These are phyloP conservation scores for Chrysaora quinquecirrha DNA, from an alignment of 30 jellyfish, hydroid and myxozoan species.

Conservation along the genomic window DNA sequence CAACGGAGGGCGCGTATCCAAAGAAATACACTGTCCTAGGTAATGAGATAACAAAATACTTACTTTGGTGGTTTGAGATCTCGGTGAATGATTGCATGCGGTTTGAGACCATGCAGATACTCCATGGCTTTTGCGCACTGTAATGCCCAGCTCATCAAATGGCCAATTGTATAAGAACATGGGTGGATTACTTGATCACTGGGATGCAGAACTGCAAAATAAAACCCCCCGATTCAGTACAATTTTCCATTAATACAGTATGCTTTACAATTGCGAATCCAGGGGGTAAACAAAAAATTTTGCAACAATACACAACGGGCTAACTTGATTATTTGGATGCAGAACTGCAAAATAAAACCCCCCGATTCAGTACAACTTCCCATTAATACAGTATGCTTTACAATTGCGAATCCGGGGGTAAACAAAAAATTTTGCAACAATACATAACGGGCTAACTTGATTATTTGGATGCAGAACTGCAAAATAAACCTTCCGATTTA, in stretches of 20 bases:
- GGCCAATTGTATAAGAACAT: constrained; percentile 77
- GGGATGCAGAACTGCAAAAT: constrained; percentile 84
- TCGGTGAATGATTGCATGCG: constrained; percentile 85
- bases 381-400: too few species aligned
- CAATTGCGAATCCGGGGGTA: too few species aligned
- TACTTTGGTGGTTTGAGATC: constrained; percentile 97
- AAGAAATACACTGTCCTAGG: too few species aligned
- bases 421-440: too few species aligned
- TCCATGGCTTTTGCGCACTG: constrained; percentile 96
- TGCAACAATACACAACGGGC: constrained; percentile 36
- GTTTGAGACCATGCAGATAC: constrained; percentile 83
- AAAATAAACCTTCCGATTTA: neutral
- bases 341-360: constrained; percentile 51
- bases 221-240: neutral
- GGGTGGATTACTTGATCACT: constrained; percentile 29
- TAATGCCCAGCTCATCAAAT: constrained; percentile 90
- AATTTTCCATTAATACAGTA: too few species aligned
- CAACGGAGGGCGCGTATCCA: too few species aligned
- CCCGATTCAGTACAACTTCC: too few species aligned
- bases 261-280: too few species aligned
- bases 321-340: constrained; percentile 73
- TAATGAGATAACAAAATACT: too few species aligned
- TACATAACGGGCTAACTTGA: constrained; percentile 22
- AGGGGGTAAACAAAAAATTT: too few species aligned
- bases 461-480: constrained; percentile 86